These are phyloP conservation scores for Nanorana parkeri DNA, from an alignment of 2,113 vertebrate genomes.

Conservation along the genomic window DNA sequence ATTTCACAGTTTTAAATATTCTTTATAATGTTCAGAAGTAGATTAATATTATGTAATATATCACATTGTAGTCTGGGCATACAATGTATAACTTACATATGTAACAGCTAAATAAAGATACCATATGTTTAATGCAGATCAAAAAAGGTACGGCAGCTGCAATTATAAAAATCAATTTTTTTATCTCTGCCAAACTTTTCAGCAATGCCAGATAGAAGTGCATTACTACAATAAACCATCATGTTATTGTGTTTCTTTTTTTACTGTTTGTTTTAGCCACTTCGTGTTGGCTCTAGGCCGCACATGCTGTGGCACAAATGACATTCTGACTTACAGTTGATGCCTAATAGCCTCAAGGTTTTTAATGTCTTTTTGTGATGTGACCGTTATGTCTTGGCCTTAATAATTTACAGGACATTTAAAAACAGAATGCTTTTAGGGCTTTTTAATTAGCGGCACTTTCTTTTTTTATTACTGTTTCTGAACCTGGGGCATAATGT, in stretches of 20 bases:
- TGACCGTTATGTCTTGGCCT: neutral
- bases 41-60: no score
- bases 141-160: no score
- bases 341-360: slow-evolving; percentile 7
- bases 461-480: slow-evolving; percentile 37
- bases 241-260: neutral
- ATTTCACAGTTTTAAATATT: no score
- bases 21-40: no score
- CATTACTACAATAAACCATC: no score
- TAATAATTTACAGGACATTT: slow-evolving; percentile 42
- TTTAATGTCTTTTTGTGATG: slow-evolving; percentile 27
- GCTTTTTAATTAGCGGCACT: slow-evolving; percentile 40
- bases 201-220: no score
- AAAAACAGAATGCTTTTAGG: slow-evolving; percentile 49
- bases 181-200: no score
- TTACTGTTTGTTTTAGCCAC: neutral
- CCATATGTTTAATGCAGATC: no score
- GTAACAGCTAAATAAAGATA: no score
- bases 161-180: no score
- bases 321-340: neutral
- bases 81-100: no score
- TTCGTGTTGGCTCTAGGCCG: neutral
- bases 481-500: slow-evolving; percentile 9
- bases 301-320: neutral
- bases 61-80: no score